These are phyloP conservation scores for Coturnix japonica DNA, from an alignment of 2,113 vertebrate genomes.

Conservation along the genomic window DNA sequence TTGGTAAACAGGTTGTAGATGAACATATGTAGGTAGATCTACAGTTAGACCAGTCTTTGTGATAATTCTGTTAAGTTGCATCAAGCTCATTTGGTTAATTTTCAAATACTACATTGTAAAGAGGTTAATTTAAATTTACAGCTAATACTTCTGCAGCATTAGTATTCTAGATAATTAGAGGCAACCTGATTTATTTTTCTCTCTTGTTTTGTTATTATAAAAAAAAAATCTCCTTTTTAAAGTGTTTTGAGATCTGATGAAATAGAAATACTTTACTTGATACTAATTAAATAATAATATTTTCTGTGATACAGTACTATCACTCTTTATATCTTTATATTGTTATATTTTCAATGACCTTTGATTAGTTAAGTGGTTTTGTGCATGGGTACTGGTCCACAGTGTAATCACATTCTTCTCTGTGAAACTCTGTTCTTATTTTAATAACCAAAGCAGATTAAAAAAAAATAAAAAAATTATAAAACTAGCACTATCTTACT, in stretches of 20 bases:
- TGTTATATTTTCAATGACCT: background rate
- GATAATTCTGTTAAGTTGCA: background rate
- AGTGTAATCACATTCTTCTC: background rate
- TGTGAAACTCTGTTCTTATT: background rate
- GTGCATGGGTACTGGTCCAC: background rate
- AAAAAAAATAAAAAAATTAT: background rate
- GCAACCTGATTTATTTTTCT: background rate
- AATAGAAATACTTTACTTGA: background rate
- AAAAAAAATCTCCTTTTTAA: too few species aligned
- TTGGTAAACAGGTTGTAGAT: background rate
- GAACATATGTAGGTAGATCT: background rate
- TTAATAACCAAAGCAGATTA: background rate
- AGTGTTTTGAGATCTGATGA: background rate
- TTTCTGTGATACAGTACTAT: background rate
- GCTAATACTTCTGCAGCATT: background rate
- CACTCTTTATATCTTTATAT: background rate
- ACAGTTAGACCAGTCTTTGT: background rate
- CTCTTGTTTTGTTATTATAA: background rate
- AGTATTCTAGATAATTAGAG: background rate
- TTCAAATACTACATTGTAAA: background rate
- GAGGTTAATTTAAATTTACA: background rate
- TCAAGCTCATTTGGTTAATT: background rate
- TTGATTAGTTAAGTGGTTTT: background rate
- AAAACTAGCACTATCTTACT: background rate
- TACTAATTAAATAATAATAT: background rate